These are phyloP conservation scores for Lasioglossum morio DNA, from an alignment of 2,888 invertebrate species.

Conservation along the genomic window DNA sequence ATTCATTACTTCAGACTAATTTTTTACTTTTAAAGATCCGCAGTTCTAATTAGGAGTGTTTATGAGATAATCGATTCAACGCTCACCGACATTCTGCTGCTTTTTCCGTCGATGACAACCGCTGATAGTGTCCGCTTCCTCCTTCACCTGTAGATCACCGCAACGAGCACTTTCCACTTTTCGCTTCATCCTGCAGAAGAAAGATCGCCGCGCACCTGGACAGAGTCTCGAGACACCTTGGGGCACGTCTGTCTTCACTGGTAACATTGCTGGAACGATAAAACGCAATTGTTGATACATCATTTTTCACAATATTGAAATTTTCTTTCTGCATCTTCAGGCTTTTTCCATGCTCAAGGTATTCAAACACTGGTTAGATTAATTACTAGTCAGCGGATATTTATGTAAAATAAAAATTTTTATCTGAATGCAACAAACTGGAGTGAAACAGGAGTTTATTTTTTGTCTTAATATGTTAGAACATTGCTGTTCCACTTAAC, in stretches of 20 bases:
- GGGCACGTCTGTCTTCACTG: conserved; percentile 94
- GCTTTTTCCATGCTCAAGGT: too few species aligned
- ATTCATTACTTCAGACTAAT: neutral
- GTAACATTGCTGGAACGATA: conserved; percentile 91
- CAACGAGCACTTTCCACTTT: conserved; percentile 85
- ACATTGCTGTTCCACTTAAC: too few species aligned
- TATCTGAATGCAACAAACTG: too few species aligned
- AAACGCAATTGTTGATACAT: neutral
- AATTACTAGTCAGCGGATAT: too few species aligned
- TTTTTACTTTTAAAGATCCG: neutral
- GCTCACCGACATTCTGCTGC: conserved; percentile 86
- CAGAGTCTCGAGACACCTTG: conserved; percentile 91
- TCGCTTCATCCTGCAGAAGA: conserved; percentile 97
- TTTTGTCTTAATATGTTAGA: too few species aligned
- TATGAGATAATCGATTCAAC: neutral
- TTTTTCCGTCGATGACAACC: conserved; percentile 89
- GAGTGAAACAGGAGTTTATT: too few species aligned
- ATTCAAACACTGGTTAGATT: too few species aligned
- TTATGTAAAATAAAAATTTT: too few species aligned
- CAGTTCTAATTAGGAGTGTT: neutral
- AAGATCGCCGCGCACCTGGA: conserved; percentile 95
- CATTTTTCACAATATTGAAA: neutral
- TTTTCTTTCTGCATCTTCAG: neutral
- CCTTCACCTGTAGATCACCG: conserved; percentile 88
- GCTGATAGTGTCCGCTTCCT: conserved; percentile 89